Percentiles rank a stretch among this genome's conserved stretches.
Evolutionary conservation across 2,888 invertebrate genomes (phyloP).

Genomic region (Cerastis leucographa): DNA sequence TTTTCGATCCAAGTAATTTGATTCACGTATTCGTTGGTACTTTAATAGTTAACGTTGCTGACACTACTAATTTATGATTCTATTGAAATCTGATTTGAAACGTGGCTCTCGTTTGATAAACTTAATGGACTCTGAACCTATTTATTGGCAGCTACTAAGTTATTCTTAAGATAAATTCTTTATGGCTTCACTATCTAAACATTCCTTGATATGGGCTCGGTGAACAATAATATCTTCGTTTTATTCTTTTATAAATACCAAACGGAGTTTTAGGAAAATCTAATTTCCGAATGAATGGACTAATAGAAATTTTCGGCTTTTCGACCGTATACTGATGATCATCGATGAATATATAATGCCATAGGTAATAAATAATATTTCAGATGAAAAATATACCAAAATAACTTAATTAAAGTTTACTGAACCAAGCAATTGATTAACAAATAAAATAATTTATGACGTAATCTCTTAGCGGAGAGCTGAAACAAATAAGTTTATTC

Average conservation of each 20-base stretch:
- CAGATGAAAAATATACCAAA: conserved; percentile 46
- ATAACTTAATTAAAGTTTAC: conserved; percentile 75
- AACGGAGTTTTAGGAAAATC: not conserved
- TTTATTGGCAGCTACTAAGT: conserved; percentile 61
- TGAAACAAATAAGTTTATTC: conserved; percentile 86
- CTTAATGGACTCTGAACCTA: conserved; percentile 62
- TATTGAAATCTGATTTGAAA: conserved; percentile 76
- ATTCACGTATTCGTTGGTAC: conserved; percentile 69
- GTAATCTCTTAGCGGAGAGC: conserved; percentile 75
- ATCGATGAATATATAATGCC: conserved; percentile 36
- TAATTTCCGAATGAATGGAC: conserved; percentile 11
- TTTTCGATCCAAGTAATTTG: conserved; percentile 73
- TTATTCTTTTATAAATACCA: conserved; percentile 12
- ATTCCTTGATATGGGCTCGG: conserved; percentile 38
- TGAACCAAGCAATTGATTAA: conserved; percentile 75
- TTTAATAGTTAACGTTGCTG: conserved; percentile 69
- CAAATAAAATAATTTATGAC: conserved; percentile 78
- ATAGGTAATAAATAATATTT: conserved; percentile 54
- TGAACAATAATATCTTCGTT: conserved; percentile 25
- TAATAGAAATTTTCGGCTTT: conserved; percentile 26
- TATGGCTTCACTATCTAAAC: conserved; percentile 48
- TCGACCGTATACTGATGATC: conserved; percentile 37
- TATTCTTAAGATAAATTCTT: conserved; percentile 60
- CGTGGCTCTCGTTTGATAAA: conserved; percentile 67
- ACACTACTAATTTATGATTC: conserved; percentile 77